A percentile compares a stretch with the other conserved stretches of the same genome.
These are phyloP conservation scores for Nephrotoma appendiculata DNA, from an alignment of 2,888 invertebrate species.

Conservation along the genomic window DNA sequence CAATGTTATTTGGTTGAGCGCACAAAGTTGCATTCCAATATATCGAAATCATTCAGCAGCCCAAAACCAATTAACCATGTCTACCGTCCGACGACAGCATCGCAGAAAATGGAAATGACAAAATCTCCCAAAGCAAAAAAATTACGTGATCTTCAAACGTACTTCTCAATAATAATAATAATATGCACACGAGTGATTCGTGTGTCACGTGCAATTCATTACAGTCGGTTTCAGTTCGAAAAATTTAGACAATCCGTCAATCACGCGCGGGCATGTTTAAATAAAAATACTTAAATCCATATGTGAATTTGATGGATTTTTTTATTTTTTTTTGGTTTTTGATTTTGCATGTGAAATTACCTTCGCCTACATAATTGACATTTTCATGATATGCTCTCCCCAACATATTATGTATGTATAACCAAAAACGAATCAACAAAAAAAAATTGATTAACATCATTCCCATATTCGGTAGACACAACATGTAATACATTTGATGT, in stretches of 20 bases:
- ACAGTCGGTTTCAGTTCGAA: background rate
- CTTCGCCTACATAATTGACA: background rate
- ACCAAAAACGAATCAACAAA: background rate
- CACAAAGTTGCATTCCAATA: background rate
- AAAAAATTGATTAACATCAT: background rate
- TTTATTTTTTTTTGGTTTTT: background rate
- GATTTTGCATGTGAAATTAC: background rate
- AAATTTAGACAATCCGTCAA: background rate
- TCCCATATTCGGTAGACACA: background rate
- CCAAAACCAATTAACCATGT: background rate
- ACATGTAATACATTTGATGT: background rate
- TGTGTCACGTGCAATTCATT: background rate
- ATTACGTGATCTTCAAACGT: background rate
- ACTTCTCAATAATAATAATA: background rate
- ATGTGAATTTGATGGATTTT: background rate
- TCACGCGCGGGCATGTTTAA: background rate
- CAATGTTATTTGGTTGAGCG: too few species aligned
- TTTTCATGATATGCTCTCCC: background rate
- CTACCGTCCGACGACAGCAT: background rate
- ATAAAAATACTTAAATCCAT: background rate
- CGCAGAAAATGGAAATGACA: background rate
- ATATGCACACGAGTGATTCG: background rate
- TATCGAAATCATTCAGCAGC: background rate
- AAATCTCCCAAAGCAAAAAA: background rate
- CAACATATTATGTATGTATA: background rate